Percentiles rank a stretch among this genome's conserved stretches.
phyloP scores from a whole-genome alignment of 1,140 invertebrate species.

The Euura lappo region DNA sequence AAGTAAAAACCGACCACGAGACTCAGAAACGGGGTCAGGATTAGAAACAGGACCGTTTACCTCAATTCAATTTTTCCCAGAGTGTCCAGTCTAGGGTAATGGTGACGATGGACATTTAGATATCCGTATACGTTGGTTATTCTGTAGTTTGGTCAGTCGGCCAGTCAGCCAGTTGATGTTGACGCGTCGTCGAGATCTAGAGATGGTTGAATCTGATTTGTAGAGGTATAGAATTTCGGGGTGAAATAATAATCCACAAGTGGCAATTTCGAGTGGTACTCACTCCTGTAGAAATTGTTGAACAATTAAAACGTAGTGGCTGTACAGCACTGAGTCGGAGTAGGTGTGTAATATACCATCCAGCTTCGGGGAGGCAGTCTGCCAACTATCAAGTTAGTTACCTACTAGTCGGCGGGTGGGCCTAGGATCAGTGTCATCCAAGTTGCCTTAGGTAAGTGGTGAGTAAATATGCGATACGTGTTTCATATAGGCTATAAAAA shows the following conservation, averaged over 20 bases:
- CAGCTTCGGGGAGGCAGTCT: background rate
- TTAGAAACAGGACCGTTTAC: too few species aligned
- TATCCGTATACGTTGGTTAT: conserved; percentile 1
- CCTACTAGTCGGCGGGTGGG: background rate
- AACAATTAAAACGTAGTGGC: background rate
- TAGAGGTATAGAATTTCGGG: background rate
- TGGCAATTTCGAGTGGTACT: background rate
- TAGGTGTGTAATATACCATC: background rate
- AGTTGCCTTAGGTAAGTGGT: conserved; percentile 10
- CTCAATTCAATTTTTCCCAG: too few species aligned
- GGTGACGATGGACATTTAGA: conserved; percentile 1
- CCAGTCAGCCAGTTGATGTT: background rate
- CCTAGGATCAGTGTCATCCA: conserved; percentile 6
- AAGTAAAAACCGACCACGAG: too few species aligned
- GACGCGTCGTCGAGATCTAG: background rate
- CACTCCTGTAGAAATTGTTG: too few species aligned
- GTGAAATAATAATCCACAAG: conserved; percentile 2
- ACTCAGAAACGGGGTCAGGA: too few species aligned
- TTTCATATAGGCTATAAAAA: conserved; percentile 1
- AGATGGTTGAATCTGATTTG: background rate
- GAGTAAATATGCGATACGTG: conserved; percentile 8
- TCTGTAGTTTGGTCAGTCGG: background rate
- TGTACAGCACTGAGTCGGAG: too few species aligned
- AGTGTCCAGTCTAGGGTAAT: too few species aligned
- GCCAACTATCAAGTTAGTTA: background rate